Evolutionary conservation across 2,888 invertebrate genomes (phyloP).

Genomic region (Sarcophaga carnaria): DNA sequence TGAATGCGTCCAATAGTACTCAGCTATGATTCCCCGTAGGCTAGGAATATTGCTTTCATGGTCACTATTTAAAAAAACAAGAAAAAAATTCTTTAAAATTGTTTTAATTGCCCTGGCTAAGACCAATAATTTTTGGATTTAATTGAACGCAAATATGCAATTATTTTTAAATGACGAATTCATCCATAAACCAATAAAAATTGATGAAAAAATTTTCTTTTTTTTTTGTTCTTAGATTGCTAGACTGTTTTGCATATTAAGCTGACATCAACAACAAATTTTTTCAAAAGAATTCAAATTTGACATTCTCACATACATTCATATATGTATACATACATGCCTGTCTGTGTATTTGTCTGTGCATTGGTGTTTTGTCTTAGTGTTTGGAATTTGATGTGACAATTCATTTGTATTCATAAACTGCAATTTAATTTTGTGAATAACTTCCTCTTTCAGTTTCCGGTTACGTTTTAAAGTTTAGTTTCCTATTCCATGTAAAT

Average conservation of each 20-base stretch:
- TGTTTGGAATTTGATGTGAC: conserved; percentile 52
- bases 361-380: conserved; percentile 16
- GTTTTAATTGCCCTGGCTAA: too few relatives aligned
- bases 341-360: not conserved
- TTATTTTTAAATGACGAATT: too few relatives aligned
- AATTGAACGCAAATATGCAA: too few relatives aligned
- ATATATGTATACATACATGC: not conserved
- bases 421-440: conserved; percentile 67
- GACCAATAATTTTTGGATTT: too few relatives aligned
- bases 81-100: too few relatives aligned
- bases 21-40: too few relatives aligned
- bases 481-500: conserved; percentile 56
- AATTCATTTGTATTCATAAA: conserved; percentile 69
- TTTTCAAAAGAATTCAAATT: conserved; percentile 13
- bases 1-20: too few relatives aligned
- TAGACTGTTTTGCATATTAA: conserved; percentile 4
- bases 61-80: too few relatives aligned
- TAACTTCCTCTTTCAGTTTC: conserved; percentile 64
- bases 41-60: too few relatives aligned
- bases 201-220: not conserved
- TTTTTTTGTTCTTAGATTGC: too few relatives aligned
- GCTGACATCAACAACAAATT: not conserved
- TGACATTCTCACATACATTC: not conserved
- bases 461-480: conserved; percentile 65
- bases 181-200: not conserved